A percentile compares a stretch with the other conserved stretches of the same genome.
Evolutionary conservation across 1,140 invertebrate species (phyloP).

Genomic region (Eumeta japonica): DNA sequence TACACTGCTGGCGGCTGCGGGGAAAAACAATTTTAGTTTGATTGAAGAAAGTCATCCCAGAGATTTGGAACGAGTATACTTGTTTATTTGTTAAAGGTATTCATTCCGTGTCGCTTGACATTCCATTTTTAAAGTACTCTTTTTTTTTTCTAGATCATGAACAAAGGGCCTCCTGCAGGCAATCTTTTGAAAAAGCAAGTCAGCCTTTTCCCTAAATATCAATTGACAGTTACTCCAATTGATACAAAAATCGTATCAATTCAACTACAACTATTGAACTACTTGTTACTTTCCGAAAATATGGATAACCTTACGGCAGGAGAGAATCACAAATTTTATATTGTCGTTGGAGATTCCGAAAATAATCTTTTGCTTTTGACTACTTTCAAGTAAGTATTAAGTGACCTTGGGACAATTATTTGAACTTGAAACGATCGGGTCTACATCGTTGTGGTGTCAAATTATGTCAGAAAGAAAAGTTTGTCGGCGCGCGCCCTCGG

Average conservation of each 20-base stretch:
- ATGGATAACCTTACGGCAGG: slow-evolving; percentile 38
- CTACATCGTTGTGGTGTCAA: no score
- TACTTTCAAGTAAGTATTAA: slow-evolving; percentile 25
- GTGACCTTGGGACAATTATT: background rate
- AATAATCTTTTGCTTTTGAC: slow-evolving; percentile 46
- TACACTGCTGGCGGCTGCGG: slow-evolving; percentile 64
- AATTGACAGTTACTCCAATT: slow-evolving; percentile 24
- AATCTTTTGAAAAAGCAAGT: slow-evolving; percentile 47
- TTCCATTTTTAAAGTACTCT: background rate
- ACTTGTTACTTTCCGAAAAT: slow-evolving; percentile 33
- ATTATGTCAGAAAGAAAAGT: no score
- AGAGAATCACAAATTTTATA: slow-evolving; percentile 33
- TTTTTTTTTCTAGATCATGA: slow-evolving; percentile 39
- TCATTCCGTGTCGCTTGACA: background rate
- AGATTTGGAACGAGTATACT: slow-evolving; percentile 68
- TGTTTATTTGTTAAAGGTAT: background rate
- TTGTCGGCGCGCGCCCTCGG: no score
- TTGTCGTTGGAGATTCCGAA: slow-evolving; percentile 54
- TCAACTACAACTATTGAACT: slow-evolving; percentile 31
- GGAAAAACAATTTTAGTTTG: slow-evolving; percentile 66
- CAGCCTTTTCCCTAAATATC: slow-evolving; percentile 43
- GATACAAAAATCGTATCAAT: slow-evolving; percentile 24
- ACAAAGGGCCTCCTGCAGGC: slow-evolving; percentile 46
- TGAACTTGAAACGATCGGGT: no score
- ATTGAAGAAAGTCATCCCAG: slow-evolving; percentile 68